Evolutionary conservation across 2,113 vertebrate species (phyloP).

Genomic region (Pica pica): DNA sequence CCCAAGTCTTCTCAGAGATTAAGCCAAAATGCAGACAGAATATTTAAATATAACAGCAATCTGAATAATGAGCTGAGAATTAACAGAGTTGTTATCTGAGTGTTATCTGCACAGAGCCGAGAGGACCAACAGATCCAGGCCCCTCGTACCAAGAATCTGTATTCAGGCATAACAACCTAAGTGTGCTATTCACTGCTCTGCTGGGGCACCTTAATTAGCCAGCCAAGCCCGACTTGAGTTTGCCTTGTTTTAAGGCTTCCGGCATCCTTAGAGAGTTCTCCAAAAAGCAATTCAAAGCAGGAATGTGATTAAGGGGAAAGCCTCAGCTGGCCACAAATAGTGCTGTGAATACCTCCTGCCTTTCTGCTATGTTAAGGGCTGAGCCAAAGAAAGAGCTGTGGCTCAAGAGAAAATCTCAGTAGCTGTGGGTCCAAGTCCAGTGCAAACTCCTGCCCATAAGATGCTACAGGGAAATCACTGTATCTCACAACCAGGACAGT

Average conservation of each 20-base stretch:
- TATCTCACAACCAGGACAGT: not conserved
- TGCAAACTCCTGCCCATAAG: not conserved
- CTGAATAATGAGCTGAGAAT: not conserved
- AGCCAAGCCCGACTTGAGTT: not conserved
- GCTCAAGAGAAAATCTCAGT: not conserved
- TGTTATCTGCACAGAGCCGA: not conserved
- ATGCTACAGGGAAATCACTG: not conserved
- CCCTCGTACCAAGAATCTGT: not conserved
- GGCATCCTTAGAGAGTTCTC: not conserved
- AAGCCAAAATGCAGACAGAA: not conserved
- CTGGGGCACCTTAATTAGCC: not conserved
- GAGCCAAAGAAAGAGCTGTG: not conserved
- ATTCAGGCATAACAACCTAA: not conserved
- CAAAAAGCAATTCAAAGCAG: not conserved
- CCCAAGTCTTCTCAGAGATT: not conserved
- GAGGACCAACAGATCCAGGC: not conserved
- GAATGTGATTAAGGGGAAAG: not conserved
- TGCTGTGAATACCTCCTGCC: not conserved
- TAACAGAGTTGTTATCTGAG: not conserved
- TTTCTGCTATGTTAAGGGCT: not conserved
- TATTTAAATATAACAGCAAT: not conserved
- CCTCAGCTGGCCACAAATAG: not conserved
- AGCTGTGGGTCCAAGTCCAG: not conserved
- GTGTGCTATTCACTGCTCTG: not conserved
- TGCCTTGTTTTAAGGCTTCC: conserved; percentile 14